Conservation (phyloP, 2,113 vertebrate genomes). For the Megaceryle torquata region DNA sequence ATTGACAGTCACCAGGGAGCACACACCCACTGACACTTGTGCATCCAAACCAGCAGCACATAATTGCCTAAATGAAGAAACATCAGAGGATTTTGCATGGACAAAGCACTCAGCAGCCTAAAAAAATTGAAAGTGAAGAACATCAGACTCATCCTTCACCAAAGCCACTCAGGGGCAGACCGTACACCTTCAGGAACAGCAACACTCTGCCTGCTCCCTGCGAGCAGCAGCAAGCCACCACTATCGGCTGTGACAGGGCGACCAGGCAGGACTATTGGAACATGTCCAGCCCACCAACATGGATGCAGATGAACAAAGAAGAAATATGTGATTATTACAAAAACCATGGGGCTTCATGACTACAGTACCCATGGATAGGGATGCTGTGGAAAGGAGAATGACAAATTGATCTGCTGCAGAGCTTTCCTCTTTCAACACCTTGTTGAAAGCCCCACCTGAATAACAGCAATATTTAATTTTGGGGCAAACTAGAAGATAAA, state of each 20-base stretch:
- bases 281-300: background rate
- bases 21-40: background rate
- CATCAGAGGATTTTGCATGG: background rate
- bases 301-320: background rate
- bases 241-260: fast-evolving
- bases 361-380: background rate
- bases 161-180: background rate
- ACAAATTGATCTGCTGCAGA: background rate
- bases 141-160: background rate
- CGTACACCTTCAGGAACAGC: background rate
- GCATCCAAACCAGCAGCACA: background rate
- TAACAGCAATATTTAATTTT: background rate
- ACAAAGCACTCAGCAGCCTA: background rate
- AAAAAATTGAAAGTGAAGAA: background rate
- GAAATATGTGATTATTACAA: background rate
- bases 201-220: background rate
- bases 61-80: background rate
- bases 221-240: background rate
- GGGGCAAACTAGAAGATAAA: background rate
- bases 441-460: background rate
- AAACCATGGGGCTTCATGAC: background rate
- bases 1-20: background rate
- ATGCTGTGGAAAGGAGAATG: background rate
- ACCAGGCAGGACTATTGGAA: background rate
- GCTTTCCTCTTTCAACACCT: background rate